These are phyloP conservation scores for Rattus rattus DNA, from an alignment of 2,113 vertebrate species.

Conservation along the genomic window DNA sequence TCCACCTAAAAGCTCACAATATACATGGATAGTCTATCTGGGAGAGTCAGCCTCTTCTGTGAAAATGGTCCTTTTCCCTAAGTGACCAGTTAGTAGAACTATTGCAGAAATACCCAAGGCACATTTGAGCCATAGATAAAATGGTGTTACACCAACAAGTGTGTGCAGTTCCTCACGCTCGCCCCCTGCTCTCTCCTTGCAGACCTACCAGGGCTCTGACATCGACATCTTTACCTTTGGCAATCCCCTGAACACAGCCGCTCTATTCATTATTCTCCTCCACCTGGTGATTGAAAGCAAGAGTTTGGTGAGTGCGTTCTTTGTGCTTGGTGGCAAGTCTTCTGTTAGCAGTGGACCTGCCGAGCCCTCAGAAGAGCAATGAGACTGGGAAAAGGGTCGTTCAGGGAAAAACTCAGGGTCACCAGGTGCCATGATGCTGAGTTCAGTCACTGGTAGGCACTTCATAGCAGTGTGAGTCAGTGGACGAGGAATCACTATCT, in stretches of 20 bases:
- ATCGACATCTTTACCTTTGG: slow-evolving; percentile 92
- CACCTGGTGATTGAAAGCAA: slow-evolving; percentile 95
- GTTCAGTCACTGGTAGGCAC: background rate
- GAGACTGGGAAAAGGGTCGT: background rate
- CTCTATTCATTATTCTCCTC: slow-evolving; percentile 93
- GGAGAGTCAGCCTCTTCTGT: background rate
- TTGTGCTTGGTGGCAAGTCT: background rate
- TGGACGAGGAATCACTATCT: background rate
- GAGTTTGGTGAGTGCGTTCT: slow-evolving; percentile 91
- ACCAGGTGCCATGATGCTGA: background rate
- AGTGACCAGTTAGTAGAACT: background rate
- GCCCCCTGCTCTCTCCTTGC: slow-evolving; percentile 48
- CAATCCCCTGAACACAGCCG: slow-evolving; percentile 93
- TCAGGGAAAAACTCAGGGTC: background rate
- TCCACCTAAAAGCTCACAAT: background rate
- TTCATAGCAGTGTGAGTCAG: background rate
- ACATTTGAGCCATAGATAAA: background rate
- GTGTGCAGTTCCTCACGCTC: fast-evolving
- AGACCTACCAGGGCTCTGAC: slow-evolving; percentile 92
- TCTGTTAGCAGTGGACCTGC: background rate
- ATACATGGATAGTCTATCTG: background rate
- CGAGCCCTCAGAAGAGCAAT: background rate
- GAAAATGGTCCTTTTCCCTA: background rate
- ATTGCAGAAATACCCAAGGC: background rate
- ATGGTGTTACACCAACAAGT: too few relatives aligned